Percentiles rank a stretch among this genome's conserved stretches.
Conservation (phyloP, 2,797 vertebrate genomes). For the Neosilurus mollespiculum region DNA sequence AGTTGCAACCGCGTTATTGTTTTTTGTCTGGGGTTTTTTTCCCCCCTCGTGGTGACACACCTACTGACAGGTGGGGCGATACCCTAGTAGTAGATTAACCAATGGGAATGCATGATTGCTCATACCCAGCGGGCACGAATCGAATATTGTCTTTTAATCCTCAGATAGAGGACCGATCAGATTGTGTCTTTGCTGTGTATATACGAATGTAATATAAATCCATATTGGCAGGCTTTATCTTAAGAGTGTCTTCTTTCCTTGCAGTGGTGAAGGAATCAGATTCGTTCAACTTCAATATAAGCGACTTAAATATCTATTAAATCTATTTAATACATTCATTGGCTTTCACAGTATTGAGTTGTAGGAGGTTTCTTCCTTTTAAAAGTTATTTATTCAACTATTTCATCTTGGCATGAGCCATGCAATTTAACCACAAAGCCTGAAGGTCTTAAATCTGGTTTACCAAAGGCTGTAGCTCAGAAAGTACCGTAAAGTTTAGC, state of each 20-base stretch:
- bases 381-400: slow-evolving; percentile 76
- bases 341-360: slow-evolving; percentile 55
- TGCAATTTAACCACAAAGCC: slow-evolving; percentile 68
- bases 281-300: slow-evolving; percentile 59
- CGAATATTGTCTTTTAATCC: too few relatives aligned
- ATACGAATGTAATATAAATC: background rate
- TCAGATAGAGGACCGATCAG: too few relatives aligned
- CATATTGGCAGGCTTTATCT: background rate
- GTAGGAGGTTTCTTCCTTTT: slow-evolving; percentile 39
- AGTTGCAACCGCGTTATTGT: too few relatives aligned
- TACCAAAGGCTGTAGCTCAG: slow-evolving; percentile 68
- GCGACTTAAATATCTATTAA: slow-evolving; percentile 70
- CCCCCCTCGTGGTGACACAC: too few relatives aligned
- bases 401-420: slow-evolving; percentile 80
- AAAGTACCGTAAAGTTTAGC: slow-evolving; percentile 53
- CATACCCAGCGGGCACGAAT: too few relatives aligned
- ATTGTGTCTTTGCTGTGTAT: too few relatives aligned
- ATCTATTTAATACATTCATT: slow-evolving; percentile 30
- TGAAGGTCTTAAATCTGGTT: slow-evolving; percentile 69
- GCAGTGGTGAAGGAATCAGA: slow-evolving; percentile 33
- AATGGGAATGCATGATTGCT: too few relatives aligned
- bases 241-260: background rate
- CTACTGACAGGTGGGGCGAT: too few relatives aligned
- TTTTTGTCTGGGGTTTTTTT: too few relatives aligned
- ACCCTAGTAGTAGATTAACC: too few relatives aligned